phyloP scores from a whole-genome alignment of 2,797 vertebrate species.

The Clarias laeviceps region DNA sequence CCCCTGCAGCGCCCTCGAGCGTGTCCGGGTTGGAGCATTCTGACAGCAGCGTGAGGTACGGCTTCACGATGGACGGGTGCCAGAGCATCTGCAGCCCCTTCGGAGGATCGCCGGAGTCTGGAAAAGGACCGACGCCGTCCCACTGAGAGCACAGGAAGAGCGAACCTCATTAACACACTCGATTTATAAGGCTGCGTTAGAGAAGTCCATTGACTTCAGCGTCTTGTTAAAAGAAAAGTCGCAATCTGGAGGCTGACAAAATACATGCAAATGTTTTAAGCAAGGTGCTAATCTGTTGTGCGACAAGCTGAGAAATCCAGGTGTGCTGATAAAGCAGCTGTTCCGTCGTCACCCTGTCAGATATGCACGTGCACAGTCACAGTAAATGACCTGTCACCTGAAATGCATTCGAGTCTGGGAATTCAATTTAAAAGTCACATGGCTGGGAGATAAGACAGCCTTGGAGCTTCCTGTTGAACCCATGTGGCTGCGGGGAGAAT shows the following conservation, averaged over 20 bases:
- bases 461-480: constrained; percentile 43
- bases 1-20: constrained; percentile 86
- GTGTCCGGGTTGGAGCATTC: constrained; percentile 92
- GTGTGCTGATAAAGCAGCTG: constrained; percentile 39
- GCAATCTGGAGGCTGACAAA: neutral
- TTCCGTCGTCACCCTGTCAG: constrained; percentile 33
- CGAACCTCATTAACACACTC: constrained; percentile 25
- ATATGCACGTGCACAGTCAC: constrained; percentile 47
- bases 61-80: constrained; percentile 92
- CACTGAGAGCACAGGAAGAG: constrained; percentile 72
- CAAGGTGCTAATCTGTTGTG: neutral
- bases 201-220: neutral
- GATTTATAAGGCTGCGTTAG: constrained; percentile 4
- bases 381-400: constrained; percentile 39
- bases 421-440: constrained; percentile 52
- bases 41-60: constrained; percentile 90
- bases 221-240: neutral
- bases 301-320: constrained; percentile 41
- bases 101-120: constrained; percentile 86
- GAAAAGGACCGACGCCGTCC: constrained; percentile 89
- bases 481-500: constrained; percentile 45
- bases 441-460: constrained; percentile 38
- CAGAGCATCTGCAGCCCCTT: constrained; percentile 92
- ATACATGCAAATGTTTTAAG: neutral
- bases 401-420: constrained; percentile 35